Evolutionary conservation across 2,113 vertebrate species (phyloP).

Genomic region (Zapus hudsonius): DNA sequence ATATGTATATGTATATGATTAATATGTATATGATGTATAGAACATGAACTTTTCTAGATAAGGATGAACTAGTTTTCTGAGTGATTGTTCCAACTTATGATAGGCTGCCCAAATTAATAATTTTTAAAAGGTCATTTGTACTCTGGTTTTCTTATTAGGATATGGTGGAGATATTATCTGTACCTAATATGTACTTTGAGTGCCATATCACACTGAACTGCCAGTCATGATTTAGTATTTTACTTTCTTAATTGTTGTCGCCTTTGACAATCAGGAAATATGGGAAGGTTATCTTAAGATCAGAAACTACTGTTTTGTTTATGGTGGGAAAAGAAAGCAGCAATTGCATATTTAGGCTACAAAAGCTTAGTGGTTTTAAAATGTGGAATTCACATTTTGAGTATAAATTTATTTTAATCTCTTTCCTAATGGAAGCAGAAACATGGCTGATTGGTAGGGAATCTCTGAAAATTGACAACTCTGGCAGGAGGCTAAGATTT

Average conservation of each 20-base stretch:
- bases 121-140: neutral
- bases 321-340: constrained; percentile 6
- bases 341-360: constrained; percentile 30
- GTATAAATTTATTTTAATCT: constrained; percentile 67
- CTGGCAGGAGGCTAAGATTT: neutral
- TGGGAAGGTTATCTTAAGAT: constrained; percentile 7
- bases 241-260: constrained; percentile 3
- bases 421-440: neutral
- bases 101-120: neutral
- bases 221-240: constrained; percentile 45
- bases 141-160: constrained; percentile 9
- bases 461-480: constrained; percentile 47
- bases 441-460: neutral
- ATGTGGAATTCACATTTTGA: constrained; percentile 65
- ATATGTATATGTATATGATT: too few relatives aligned
- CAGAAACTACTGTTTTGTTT: constrained; percentile 49
- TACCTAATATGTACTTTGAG: neutral
- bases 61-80: neutral
- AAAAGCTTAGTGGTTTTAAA: constrained; percentile 57
- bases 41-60: constrained; percentile 26
- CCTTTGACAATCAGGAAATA: constrained; percentile 24
- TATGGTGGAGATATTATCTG: neutral
- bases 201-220: neutral
- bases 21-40: too few relatives aligned
- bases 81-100: constrained; percentile 5